Base-by-base conservation (phyloP, 2,797 vertebrate species). In the Megalops cyprinoides region DNA sequence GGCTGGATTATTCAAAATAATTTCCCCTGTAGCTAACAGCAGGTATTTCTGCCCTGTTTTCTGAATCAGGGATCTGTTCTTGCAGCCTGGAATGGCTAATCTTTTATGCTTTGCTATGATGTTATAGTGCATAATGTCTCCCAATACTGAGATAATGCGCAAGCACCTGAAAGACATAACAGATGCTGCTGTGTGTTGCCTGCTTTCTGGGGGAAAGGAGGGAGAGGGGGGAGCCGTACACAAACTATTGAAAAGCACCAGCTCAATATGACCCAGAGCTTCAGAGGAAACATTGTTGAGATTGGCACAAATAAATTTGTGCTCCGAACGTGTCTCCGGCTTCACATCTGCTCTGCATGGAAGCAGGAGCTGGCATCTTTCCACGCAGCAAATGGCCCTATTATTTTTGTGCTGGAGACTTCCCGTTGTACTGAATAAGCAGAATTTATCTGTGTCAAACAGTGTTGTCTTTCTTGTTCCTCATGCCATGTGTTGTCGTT, bases 111-210 rank as follows among this genome's bases (percentile, higher is more conserved):
- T 1, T 67, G 62, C 23, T 74, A 3, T 44, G 39, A n/a, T 23
- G 39, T 74, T 44, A 46, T 76, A 51, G 28, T 8, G 46, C 49
- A 53, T 31, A 76, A 53, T 51, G 48, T 49, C 34, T 76, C 86
- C 88, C 89, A 87, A 77, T 79, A 76, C 81, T 87, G 83, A 90
- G 78, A 88, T 90, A 89, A 86, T 89, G 87, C 74, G 88, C 73
- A 90, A 78, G 84, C 89, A 89, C 88, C 85, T 92, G 86, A 90
- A 91, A 91, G 39, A 78, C 86, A 84, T 88, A 89, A 83, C 87
- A 91, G 89, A 90, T 90, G 86, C 74, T 90, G 75, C 83, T 86
- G 0, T 88, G 79, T 46, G 87, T 8, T 85, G 87, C 82, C 74
- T 7, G 6, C 23, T 6, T 25, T n/a, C 23, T 12, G 25, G 5